Conservation (phyloP, 1,140 invertebrate genomes). For the Himalopsyche phryganea region DNA sequence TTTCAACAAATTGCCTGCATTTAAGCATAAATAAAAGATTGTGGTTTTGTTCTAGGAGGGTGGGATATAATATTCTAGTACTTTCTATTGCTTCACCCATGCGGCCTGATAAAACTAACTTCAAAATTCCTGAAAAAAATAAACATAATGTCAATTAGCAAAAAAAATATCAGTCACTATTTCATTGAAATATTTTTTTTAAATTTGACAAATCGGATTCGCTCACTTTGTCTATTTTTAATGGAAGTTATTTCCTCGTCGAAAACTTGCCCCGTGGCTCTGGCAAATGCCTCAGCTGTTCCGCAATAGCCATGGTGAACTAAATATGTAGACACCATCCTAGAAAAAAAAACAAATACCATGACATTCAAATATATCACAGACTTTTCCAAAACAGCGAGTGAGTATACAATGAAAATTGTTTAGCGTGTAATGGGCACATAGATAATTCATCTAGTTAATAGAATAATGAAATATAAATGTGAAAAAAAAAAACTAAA, state of each 20-base stretch:
- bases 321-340: conserved; percentile 95
- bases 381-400: not conserved
- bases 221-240: conserved; percentile 93
- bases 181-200: no score
- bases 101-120: conserved; percentile 83
- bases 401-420: no score
- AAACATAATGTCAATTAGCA: no score
- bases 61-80: conserved; percentile 85
- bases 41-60: conserved; percentile 82
- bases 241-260: conserved; percentile 92
- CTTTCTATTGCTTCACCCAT: conserved; percentile 94
- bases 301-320: conserved; percentile 97
- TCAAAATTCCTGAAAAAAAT: conserved; percentile 78
- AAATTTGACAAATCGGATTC: no score
- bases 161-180: no score
- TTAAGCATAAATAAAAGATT: conserved; percentile 93
- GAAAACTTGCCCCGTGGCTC: conserved; percentile 84
- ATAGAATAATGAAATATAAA: no score
- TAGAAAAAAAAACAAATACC: conserved; percentile 46
- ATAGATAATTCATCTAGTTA: no score
- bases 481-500: no score
- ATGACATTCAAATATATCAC: no score
- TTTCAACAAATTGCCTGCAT: conserved; percentile 96
- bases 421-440: no score
- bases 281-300: conserved; percentile 94